Conservation (phyloP, 2,113 vertebrate species). For the Hoplias malabaricus region DNA sequence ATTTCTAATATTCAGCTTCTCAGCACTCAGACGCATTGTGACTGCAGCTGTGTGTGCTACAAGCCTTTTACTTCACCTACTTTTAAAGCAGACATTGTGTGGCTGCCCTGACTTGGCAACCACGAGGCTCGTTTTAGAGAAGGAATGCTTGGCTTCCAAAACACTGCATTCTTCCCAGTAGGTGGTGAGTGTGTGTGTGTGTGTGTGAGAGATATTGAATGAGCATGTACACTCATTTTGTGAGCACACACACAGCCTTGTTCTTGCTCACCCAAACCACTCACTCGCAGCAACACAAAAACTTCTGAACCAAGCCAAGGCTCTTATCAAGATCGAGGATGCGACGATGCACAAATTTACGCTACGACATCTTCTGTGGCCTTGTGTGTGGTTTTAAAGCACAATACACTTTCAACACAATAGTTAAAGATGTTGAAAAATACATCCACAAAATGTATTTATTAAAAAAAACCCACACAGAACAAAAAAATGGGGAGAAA, state of each 20-base stretch:
- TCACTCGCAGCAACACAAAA: neutral
- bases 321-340: too few species aligned
- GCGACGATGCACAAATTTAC: too few species aligned
- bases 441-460: too few species aligned
- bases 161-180: conserved; percentile 42
- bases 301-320: neutral
- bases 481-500: too few species aligned
- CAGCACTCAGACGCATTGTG: neutral
- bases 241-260: neutral
- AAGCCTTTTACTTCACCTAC: neutral
- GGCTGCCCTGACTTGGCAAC: conserved; percentile 7
- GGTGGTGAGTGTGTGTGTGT: conserved; percentile 7
- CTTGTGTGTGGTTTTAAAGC: too few species aligned
- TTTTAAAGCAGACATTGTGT: conserved; percentile 16
- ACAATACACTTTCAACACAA: too few species aligned
- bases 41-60: neutral
- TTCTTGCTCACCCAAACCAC: neutral
- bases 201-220: too few species aligned
- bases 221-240: neutral
- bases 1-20: neutral
- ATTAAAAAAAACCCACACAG: too few species aligned
- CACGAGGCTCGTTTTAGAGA: conserved; percentile 22
- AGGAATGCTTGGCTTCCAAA: conserved; percentile 38
- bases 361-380: too few species aligned
- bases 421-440: too few species aligned